Percentiles rank a stretch among this genome's conserved stretches.
Evolutionary conservation across 2,888 invertebrate genomes (phyloP).

Genomic region (Sturmia bella): DNA sequence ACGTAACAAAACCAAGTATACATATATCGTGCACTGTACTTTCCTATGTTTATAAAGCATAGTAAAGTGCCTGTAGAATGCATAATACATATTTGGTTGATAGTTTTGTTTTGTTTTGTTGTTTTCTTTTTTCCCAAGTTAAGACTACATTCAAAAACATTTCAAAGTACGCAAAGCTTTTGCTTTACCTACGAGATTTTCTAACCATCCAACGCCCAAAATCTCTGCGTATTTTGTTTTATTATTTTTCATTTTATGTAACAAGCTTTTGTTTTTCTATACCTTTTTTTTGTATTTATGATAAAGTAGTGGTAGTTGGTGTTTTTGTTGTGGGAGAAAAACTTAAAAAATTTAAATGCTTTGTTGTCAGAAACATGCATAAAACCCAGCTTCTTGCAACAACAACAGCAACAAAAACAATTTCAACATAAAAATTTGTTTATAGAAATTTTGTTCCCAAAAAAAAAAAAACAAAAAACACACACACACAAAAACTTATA

Average conservation of each 20-base stretch:
- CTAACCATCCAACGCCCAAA: neutral
- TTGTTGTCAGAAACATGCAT: slow-evolving; percentile 67
- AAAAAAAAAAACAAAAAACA: too few relatives aligned
- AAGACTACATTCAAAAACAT: slow-evolving; percentile 6
- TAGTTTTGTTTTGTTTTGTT: too few relatives aligned
- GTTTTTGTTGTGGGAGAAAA: slow-evolving; percentile 23
- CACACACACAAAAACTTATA: too few relatives aligned
- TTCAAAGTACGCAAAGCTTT: neutral
- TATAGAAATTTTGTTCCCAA: neutral
- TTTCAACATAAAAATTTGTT: slow-evolving; percentile 8
- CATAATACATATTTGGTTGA: neutral
- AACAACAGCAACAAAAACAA: slow-evolving; percentile 13
- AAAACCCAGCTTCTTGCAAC: slow-evolving; percentile 28
- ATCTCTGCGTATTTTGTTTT: slow-evolving; percentile 15
- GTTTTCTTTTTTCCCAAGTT: neutral
- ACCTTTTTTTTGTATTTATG: neutral
- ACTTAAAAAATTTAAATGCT: slow-evolving; percentile 54
- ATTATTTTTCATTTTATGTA: slow-evolving; percentile 7
- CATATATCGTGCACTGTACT: too few relatives aligned
- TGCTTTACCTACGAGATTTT: neutral
- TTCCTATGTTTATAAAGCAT: too few relatives aligned
- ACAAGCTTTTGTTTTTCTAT: neutral
- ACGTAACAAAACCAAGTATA: too few relatives aligned
- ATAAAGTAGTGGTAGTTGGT: slow-evolving; percentile 23
- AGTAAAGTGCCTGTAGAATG: too few relatives aligned